A percentile compares a stretch with the other conserved stretches of the same genome.
phyloP scores from a whole-genome alignment of 23 tunicate genomes.

The Ascidia mentula region DNA sequence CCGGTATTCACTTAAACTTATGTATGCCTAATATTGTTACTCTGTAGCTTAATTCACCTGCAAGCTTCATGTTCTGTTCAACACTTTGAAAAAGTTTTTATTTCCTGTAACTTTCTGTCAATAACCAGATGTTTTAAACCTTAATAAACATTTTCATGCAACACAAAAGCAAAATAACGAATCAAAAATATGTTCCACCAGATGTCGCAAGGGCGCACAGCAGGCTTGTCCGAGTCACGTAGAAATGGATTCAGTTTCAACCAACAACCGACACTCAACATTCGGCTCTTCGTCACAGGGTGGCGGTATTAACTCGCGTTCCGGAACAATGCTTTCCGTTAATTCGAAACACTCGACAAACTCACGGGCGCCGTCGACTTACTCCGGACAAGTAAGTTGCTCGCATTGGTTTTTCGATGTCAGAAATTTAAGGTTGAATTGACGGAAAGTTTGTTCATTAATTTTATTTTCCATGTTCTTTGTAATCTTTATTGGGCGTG shows the following conservation, averaged over 20 bases:
- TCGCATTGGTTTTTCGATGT: too few relatives aligned
- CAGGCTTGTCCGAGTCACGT: constrained; percentile 21
- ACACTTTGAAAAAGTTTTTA: neutral
- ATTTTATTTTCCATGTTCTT: too few relatives aligned
- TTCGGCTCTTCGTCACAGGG: constrained; percentile 63
- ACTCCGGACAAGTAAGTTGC: constrained; percentile 69
- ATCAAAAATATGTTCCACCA: neutral
- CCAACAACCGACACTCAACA: constrained; percentile 45
- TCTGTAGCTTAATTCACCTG: too few relatives aligned
- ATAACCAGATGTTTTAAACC: too few relatives aligned
- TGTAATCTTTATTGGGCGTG: too few relatives aligned
- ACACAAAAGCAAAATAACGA: too few relatives aligned
- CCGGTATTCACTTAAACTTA: too few relatives aligned
- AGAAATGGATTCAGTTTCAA: constrained; percentile 48
- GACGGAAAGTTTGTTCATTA: too few relatives aligned
- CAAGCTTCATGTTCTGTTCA: neutral
- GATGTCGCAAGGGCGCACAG: constrained; percentile 17
- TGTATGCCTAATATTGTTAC: too few relatives aligned
- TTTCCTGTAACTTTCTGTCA: neutral
- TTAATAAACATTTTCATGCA: too few relatives aligned
- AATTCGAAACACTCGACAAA: constrained; percentile 56
- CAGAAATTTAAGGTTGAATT: too few relatives aligned
- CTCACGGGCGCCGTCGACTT: constrained; percentile 74
- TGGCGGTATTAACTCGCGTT: constrained; percentile 49
- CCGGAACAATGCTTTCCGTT: constrained; percentile 68